Conservation (phyloP, 2,113 vertebrate genomes). For the Phrynocephalus versicolor region DNA sequence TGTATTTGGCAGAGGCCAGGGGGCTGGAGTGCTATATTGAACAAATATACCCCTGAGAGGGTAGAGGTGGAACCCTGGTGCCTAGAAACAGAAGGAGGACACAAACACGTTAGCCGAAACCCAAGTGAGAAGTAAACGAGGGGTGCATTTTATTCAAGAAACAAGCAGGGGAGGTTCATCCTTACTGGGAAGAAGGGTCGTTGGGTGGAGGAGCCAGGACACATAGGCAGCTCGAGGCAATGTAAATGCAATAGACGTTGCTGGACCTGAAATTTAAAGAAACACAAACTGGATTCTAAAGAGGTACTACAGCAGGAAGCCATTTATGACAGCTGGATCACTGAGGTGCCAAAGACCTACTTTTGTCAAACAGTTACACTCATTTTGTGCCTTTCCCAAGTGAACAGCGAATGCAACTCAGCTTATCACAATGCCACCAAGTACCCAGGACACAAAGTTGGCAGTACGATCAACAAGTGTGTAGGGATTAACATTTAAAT, state of each 20-base stretch:
- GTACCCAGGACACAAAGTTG: too few species aligned
- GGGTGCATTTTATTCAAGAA: not conserved
- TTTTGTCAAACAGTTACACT: too few species aligned
- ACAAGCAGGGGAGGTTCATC: not conserved
- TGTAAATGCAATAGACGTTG: constrained; percentile 75
- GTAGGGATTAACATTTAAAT: not conserved
- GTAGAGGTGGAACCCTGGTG: constrained; percentile 29
- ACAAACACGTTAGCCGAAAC: not conserved
- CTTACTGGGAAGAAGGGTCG: constrained; percentile 49
- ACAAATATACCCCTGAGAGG: constrained; percentile 61
- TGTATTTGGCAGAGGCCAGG: constrained; percentile 42
- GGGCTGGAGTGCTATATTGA: constrained; percentile 42
- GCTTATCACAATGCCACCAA: not conserved
- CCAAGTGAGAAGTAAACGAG: not conserved
- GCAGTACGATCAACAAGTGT: not conserved
- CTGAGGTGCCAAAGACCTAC: not conserved
- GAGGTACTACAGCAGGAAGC: not conserved
- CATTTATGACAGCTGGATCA: not conserved
- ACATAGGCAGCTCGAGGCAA: constrained; percentile 72
- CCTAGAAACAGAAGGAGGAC: constrained; percentile 46
- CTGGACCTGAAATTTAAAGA: constrained; percentile 55
- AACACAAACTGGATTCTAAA: not conserved
- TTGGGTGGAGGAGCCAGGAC: constrained; percentile 44
- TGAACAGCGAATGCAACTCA: not conserved
- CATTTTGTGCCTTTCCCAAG: too few species aligned